Evolutionary conservation across 2,797 vertebrate genomes (phyloP).

Genomic region (Lithobates sylvaticus): DNA sequence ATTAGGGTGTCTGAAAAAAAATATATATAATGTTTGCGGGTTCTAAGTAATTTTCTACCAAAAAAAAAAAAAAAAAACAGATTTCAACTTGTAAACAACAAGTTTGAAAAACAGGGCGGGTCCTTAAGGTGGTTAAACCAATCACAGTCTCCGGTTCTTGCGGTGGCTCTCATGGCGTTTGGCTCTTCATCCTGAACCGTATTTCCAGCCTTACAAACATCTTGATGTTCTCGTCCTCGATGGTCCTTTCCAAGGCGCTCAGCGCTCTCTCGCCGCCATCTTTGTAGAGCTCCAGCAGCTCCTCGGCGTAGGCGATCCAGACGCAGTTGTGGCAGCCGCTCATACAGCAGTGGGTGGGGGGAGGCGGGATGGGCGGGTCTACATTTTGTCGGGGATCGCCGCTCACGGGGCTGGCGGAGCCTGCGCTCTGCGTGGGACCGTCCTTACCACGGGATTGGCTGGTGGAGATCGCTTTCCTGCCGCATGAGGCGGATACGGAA

Average conservation of each 20-base stretch:
- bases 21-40: no score
- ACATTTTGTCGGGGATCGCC: neutral
- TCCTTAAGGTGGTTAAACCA: no score
- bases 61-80: no score
- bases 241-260: conserved; percentile 82
- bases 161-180: neutral
- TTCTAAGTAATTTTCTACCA: no score
- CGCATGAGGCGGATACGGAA: neutral
- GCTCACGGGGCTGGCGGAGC: neutral
- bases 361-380: conserved; percentile 55
- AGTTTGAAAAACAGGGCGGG: no score
- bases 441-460: neutral
- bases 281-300: conserved; percentile 80
- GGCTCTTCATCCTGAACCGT: conserved; percentile 68
- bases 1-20: no score
- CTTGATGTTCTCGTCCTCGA: conserved; percentile 89
- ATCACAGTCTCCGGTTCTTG: no score
- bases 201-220: conserved; percentile 91
- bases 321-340: conserved; percentile 94
- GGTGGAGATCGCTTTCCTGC: neutral
- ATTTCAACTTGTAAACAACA: no score
- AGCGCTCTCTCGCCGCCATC: conserved; percentile 83
- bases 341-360: conserved; percentile 91
- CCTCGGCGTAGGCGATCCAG: conserved; percentile 88
- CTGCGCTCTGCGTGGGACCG: neutral